Base-by-base conservation (phyloP, 2,113 vertebrate species). In the Calidris pygmaea region DNA sequence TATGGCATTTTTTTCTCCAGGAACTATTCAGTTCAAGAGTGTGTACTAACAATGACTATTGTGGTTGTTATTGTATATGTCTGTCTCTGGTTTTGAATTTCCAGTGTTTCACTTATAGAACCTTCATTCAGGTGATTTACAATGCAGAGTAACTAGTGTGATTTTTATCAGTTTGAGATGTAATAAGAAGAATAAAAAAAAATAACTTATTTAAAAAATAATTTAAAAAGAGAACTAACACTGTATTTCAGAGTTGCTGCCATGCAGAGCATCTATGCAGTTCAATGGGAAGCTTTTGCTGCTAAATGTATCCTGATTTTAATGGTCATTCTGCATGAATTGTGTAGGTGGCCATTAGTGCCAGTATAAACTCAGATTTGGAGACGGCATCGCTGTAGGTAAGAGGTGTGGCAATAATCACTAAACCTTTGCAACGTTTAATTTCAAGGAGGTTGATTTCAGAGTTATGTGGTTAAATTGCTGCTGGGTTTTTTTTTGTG, bases 121-220 rank as follows among this genome's bases (percentile, higher is more conserved):
- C 8, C 22, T 65, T 70, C 45, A 27, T 58, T 48, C 24, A 45
- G 37, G 2, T 12, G 18, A 73, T 16, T n/a, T 85, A 76, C 37
- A 60, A 8, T n/a, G 26, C 18, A 71, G 45, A 85, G 55, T 48
- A 72, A 18, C 8, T 63, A 15, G 15, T 77, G 53, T 48, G 18
- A 45, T 48, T 90, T 91, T 82, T 41, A 55, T 77, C 24, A n/a
- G 11, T 58, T 43, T 71, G 30, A 66, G 19, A 29, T 66, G 7
- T 41, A 47, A 68, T 71, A 58, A 20, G 18, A 9, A 43, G 18
- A 75, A 55, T 35, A 12, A 23, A 5, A 72, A 35, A 4, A 6
- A 43, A 16, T 13, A 6, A 3, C 0, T 5, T 30, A 6, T 65
- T 81, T 71, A 12, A 39, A 34, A 78, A 74, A 65, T 0, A 63